These are phyloP conservation scores for Chloroceryle inda DNA, from an alignment of 2,797 vertebrate genomes.

Conservation along the genomic window DNA sequence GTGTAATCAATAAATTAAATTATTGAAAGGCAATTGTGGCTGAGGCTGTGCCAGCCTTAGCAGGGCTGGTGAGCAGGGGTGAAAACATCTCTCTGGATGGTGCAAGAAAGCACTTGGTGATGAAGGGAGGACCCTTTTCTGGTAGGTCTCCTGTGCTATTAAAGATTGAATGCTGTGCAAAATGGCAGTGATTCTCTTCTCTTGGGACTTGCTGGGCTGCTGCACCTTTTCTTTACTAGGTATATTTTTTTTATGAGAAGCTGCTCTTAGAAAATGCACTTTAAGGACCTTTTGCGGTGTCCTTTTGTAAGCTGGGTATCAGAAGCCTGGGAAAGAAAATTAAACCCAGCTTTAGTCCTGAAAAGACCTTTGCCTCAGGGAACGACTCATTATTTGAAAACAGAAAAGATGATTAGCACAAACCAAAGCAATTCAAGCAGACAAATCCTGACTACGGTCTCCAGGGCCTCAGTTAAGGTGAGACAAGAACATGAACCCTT, in stretches of 20 bases:
- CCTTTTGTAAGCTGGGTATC: not conserved
- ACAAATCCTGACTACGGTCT: not conserved
- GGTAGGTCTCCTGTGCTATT: no score
- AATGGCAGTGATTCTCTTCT: not conserved
- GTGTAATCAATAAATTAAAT: not conserved
- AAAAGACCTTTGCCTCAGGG: not conserved
- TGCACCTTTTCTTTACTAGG: not conserved
- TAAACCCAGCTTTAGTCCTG: not conserved
- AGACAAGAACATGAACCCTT: accelerated
- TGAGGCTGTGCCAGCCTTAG: not conserved
- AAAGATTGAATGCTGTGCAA: not conserved
- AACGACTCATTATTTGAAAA: not conserved
- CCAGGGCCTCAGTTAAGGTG: not conserved
- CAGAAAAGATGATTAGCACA: not conserved
- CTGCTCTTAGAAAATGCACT: not conserved
- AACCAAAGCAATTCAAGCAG: not conserved
- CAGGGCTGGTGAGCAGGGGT: accelerated
- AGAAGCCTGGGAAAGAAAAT: not conserved
- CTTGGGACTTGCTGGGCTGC: not conserved
- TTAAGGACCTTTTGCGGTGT: not conserved
- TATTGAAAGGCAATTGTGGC: not conserved
- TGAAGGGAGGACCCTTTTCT: not conserved
- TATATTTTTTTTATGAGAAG: not conserved
- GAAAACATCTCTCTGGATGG: accelerated
- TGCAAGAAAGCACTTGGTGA: accelerated